phyloP scores from a whole-genome alignment of 2,888 invertebrate species.

The Omphaloscelis lunosa region DNA sequence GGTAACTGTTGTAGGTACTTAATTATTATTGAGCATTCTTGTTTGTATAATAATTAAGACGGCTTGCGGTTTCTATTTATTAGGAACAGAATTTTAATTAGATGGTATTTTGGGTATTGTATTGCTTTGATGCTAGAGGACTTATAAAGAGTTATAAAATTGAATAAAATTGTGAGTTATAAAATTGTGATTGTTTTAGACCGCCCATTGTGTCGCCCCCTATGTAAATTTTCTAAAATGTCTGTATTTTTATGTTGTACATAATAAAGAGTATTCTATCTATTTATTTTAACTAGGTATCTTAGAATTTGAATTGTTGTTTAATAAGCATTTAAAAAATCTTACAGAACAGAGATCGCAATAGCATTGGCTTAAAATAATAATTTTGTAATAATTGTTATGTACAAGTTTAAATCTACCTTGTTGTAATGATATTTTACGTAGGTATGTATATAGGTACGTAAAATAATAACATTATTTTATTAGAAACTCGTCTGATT shows the following conservation, averaged over 20 bases:
- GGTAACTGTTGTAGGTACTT: slow-evolving; percentile 3
- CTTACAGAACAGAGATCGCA: background rate
- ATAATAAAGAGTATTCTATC: no score
- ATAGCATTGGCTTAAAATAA: background rate
- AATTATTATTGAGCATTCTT: slow-evolving; percentile 11
- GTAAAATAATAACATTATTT: slow-evolving; percentile 9
- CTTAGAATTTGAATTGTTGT: background rate
- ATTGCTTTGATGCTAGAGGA: background rate
- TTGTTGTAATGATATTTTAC: background rate
- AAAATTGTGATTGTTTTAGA: background rate
- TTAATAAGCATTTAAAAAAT: background rate
- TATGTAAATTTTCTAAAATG: no score
- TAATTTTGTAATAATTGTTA: background rate
- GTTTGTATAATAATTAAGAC: slow-evolving; percentile 12
- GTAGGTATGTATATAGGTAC: background rate
- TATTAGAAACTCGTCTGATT: slow-evolving; percentile 37
- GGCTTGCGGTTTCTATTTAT: background rate
- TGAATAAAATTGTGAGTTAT: no score
- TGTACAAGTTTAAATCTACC: background rate
- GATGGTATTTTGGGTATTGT: background rate
- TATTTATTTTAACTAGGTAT: background rate
- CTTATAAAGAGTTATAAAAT: background rate
- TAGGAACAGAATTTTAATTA: background rate
- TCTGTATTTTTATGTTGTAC: no score
- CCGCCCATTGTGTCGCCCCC: no score